phyloP scores from a whole-genome alignment of 2,797 vertebrate species.

The Chromobotia macracanthus region DNA sequence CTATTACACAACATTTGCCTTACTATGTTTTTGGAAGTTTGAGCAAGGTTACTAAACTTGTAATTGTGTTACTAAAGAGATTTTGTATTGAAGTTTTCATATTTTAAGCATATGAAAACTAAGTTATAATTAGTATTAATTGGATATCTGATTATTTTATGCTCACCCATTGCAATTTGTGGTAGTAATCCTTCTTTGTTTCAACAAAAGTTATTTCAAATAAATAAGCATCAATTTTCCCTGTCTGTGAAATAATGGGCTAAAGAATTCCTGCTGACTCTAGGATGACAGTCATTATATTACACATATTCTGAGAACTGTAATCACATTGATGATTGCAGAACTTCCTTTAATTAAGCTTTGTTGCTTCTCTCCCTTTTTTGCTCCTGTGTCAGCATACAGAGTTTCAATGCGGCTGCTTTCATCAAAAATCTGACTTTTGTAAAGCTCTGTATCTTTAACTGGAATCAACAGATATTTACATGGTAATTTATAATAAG shows the following conservation, averaged over 20 bases:
- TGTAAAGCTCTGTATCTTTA: not conserved
- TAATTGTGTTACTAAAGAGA: no score
- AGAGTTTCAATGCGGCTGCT: constrained; percentile 2
- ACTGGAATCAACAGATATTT: not conserved
- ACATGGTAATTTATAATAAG: not conserved
- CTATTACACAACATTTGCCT: not conserved
- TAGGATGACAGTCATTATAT: constrained; percentile 5
- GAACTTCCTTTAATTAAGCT: not conserved
- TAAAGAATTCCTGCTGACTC: not conserved
- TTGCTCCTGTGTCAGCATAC: not conserved
- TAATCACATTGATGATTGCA: constrained; percentile 11
- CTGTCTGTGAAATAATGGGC: not conserved
- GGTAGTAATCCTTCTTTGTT: not conserved
- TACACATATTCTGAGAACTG: constrained; percentile 5
- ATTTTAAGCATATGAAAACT: no score
- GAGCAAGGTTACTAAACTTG: not conserved
- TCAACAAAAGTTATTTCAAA: not conserved
- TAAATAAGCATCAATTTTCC: not conserved
- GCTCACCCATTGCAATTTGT: no score
- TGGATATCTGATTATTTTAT: not conserved
- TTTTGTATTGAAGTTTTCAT: no score
- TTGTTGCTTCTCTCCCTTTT: not conserved
- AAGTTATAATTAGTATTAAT: no score
- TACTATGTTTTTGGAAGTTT: not conserved
- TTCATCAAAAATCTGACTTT: constrained; percentile 14